phyloP scores from a whole-genome alignment of 2,113 vertebrate genomes.

The Callospermophilus lateralis region DNA sequence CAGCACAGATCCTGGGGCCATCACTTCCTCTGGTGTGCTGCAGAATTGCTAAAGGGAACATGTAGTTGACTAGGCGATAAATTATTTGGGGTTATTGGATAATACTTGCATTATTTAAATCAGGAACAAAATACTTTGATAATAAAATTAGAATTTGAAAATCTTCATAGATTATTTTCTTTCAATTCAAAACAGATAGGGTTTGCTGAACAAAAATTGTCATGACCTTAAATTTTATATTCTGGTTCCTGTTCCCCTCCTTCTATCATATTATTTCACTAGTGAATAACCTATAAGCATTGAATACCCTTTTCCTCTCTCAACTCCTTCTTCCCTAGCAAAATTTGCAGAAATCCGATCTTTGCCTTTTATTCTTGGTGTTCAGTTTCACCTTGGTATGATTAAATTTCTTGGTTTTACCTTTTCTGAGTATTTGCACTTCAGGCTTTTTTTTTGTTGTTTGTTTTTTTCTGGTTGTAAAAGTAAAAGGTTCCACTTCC shows the following conservation, averaged over 20 bases:
- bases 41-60: not conserved
- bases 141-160: conserved; percentile 49
- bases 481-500: conserved; percentile 11
- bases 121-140: conserved; percentile 24
- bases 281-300: not conserved
- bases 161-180: conserved; percentile 34
- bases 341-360: not conserved
- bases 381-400: not conserved
- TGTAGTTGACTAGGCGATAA: not conserved
- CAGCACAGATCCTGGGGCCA: not conserved
- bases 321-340: not conserved
- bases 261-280: conserved; percentile 17
- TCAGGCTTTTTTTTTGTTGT: conserved; percentile 45
- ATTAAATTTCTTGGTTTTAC: conserved; percentile 58
- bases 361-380: conserved; percentile 29
- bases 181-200: conserved; percentile 18
- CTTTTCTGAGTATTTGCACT: conserved; percentile 27
- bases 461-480: conserved; percentile 3
- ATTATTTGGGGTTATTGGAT: conserved; percentile 44
- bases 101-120: conserved; percentile 33
- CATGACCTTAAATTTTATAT: conserved; percentile 43
- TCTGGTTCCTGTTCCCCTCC: not conserved
- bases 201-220: conserved; percentile 15
- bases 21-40: conserved; percentile 29
- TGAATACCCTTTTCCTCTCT: not conserved